A percentile compares a stretch with the other conserved stretches of the same genome.
These are phyloP conservation scores for Aspidiotus rigidus DNA, from an alignment of 2,888 invertebrate species.

Conservation along the genomic window DNA sequence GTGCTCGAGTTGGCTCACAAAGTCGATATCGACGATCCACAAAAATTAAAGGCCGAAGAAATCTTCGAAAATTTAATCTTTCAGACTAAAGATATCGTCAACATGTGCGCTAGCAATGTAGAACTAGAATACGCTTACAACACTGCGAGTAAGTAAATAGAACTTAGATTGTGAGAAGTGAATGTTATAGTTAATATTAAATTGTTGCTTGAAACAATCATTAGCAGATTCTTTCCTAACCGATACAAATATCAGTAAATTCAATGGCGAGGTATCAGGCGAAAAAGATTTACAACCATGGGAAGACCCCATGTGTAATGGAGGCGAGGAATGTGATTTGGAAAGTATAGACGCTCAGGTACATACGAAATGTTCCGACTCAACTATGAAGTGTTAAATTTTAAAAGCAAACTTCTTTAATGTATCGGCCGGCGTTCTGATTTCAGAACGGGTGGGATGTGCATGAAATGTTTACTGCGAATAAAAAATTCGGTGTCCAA, in stretches of 20 bases:
- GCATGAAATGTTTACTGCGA: constrained; percentile 91
- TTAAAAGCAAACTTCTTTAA: no score
- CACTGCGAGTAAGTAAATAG: not conserved
- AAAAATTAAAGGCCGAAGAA: constrained; percentile 20
- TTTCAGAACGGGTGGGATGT: constrained; percentile 85
- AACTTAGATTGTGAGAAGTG: not conserved
- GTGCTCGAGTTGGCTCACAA: constrained; percentile 81
- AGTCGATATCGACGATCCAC: constrained; percentile 47
- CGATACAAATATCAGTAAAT: constrained; percentile 79
- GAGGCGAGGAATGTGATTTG: constrained; percentile 57
- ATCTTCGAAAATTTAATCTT: constrained; percentile 26
- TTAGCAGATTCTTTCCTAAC: constrained; percentile 62
- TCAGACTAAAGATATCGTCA: constrained; percentile 26
- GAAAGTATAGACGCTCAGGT: constrained; percentile 43
- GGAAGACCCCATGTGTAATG: constrained; percentile 56
- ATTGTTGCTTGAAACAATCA: not conserved
- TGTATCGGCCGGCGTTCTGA: constrained; percentile 5
- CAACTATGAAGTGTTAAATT: no score
- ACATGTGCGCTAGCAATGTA: constrained; percentile 13
- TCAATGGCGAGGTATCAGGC: constrained; percentile 60
- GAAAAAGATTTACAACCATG: constrained; percentile 84
- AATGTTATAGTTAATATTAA: not conserved
- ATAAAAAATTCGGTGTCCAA: constrained; percentile 85
- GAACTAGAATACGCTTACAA: constrained; percentile 21
- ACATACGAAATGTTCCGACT: no score